Evolutionary conservation across 2,888 invertebrate genomes (phyloP).

Genomic region (Megastigmus dorsalis): DNA sequence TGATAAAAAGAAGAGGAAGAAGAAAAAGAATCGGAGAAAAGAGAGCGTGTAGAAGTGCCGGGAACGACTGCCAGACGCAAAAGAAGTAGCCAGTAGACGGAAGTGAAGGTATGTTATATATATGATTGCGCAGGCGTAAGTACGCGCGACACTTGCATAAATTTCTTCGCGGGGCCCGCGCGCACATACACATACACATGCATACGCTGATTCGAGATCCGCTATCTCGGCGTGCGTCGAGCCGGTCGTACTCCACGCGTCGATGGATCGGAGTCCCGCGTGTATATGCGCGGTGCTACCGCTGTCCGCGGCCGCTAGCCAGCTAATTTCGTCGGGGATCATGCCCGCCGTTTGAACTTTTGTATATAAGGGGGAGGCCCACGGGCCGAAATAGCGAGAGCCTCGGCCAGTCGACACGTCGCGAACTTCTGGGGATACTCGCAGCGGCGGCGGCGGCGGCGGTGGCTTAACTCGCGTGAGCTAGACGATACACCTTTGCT

Average conservation of each 20-base stretch:
- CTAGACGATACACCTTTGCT: too few species aligned
- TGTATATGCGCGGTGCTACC: neutral
- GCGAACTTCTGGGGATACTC: too few species aligned
- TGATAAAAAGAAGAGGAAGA: too few species aligned
- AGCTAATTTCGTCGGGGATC: slow-evolving; percentile 42
- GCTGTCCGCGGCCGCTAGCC: neutral
- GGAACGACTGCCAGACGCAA: neutral
- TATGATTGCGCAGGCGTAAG: neutral
- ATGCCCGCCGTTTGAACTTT: slow-evolving; percentile 57
- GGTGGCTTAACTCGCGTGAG: slow-evolving; percentile 8
- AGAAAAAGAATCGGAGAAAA: too few species aligned
- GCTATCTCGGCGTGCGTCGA: neutral
- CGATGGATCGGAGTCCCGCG: slow-evolving; percentile 18
- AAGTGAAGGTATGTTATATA: slow-evolving; percentile 9
- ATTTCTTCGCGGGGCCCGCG: too few species aligned
- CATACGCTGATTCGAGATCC: neutral
- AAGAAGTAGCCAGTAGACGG: neutral
- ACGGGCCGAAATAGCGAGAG: slow-evolving; percentile 50
- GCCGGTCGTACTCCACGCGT: neutral
- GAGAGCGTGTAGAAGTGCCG: neutral
- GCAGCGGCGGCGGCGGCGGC: too few species aligned
- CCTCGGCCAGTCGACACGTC: neutral
- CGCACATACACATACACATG: too few species aligned
- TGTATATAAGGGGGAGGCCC: slow-evolving; percentile 46
- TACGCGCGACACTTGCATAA: too few species aligned